Evolutionary conservation across 2,797 vertebrate genomes (phyloP), one percentile per base, ranked within the genome.

Genomic region (Melanotaenia nigrans): DNA sequence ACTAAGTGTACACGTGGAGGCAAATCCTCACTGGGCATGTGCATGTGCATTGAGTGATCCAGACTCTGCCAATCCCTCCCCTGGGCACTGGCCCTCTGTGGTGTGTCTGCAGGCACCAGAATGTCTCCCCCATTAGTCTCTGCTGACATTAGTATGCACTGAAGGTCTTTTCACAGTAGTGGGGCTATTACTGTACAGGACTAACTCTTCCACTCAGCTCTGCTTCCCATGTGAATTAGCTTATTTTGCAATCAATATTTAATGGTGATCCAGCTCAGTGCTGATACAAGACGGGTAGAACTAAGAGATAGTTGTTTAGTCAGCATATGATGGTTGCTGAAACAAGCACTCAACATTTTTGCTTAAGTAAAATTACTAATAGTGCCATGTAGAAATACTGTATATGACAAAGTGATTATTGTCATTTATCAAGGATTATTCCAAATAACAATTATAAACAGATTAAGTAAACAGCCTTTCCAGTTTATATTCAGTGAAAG

Each of bases 221-320:
- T 53, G 64, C 49, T 70, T 75, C 60, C 65, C 71, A 33, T 75
- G 53, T 49, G 65, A 65, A 68, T 78, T 45, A 82, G n/a, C 42
- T 69, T 38, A 77, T 77, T 73, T 78, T 67, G 49, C 66, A 65
- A 84, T 89, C 47, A 87, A 87, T 89, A 81, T 87, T 87, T 87
- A 33, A 91, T 85, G 49, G 12, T 2, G 28, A 55, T 64, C 65
- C 25, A 18, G 22, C 61, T 71, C 60, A 64, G 2, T 57, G 49
- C 32, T 69, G 38, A 63, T 71, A 20, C 24, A 22, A 28, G 22
- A 8, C 36, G 63, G 53, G 45, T 60, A 45, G 61, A 73, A 56
- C 32, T 38, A 62, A 63, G 42, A 61, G 51, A 13, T 53, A 3
- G 25, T 30, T 57, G 25, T 68, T 38, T 32, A 55, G 63, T 18